Conservation (phyloP, 2,113 vertebrate species). For the Paramisgurnus dabryanus region DNA sequence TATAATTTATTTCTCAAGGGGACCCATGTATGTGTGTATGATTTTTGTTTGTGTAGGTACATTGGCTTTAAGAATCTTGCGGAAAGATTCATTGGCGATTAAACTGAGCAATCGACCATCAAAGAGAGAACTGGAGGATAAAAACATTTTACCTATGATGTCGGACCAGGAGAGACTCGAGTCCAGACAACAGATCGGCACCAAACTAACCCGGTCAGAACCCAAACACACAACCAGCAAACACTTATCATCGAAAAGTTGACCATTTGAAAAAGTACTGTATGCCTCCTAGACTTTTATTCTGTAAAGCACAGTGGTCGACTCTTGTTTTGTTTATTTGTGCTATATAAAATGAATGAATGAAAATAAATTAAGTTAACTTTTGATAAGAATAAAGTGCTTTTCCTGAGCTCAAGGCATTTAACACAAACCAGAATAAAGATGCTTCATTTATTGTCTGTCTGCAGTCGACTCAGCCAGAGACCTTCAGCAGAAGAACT, state of each 20-base stretch:
- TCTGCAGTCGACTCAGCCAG: slow-evolving; percentile 92
- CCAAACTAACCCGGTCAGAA: slow-evolving; percentile 91
- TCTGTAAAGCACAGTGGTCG: neutral
- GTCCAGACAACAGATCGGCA: slow-evolving; percentile 92
- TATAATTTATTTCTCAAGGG: no score
- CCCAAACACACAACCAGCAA: neutral
- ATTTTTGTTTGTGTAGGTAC: slow-evolving; percentile 72
- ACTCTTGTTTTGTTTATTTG: no score
- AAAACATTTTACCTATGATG: slow-evolving; percentile 96
- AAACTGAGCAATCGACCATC: slow-evolving; percentile 96
- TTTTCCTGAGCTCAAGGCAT: no score
- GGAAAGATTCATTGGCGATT: slow-evolving; percentile 96
- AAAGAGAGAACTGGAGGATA: slow-evolving; percentile 92
- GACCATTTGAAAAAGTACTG: no score
- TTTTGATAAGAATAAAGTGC: no score
- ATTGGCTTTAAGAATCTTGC: slow-evolving; percentile 90
- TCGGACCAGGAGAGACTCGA: slow-evolving; percentile 90
- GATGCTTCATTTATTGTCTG: slow-evolving; percentile 40
- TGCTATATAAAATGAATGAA: no score
- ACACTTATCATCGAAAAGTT: no score
- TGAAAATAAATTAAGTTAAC: no score
- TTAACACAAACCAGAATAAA: no score
- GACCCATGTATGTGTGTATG: slow-evolving; percentile 3
- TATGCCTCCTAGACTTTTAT: neutral
- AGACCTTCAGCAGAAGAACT: slow-evolving; percentile 95